Evolutionary conservation across 1,140 invertebrate species (phyloP).

Genomic region (Panagrolaimus sp.): DNA sequence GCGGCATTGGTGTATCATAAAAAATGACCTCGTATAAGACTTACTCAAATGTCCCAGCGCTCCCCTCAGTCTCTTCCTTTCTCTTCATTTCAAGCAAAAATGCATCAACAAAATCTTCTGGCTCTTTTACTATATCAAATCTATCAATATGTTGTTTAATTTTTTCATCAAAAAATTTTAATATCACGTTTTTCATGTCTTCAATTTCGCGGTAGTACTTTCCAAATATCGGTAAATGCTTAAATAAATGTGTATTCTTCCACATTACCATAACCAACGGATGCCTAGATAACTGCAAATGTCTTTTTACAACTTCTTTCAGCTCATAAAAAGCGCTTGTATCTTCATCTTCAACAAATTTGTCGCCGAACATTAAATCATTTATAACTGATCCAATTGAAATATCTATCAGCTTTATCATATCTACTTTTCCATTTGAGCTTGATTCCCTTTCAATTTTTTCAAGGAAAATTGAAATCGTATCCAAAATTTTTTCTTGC

Average conservation of each 20-base stretch:
- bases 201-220: neutral
- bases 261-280: neutral
- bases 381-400: constrained; percentile 14
- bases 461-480: constrained; percentile 36
- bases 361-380: constrained; percentile 6
- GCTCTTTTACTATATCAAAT: neutral
- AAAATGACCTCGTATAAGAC: no score
- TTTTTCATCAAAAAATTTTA: neutral
- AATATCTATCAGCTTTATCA: neutral
- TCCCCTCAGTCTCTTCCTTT: neutral
- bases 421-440: neutral
- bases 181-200: neutral
- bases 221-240: neutral
- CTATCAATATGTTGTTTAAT: neutral
- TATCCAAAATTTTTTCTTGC: constrained; percentile 66
- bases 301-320: neutral
- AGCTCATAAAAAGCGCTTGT: neutral
- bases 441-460: constrained; percentile 1
- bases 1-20: no score
- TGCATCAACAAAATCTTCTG: neutral
- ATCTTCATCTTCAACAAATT: neutral
- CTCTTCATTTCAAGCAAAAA: neutral
- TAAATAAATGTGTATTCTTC: neutral
- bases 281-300: neutral
- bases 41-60: neutral